Percentiles rank a stretch among this genome's conserved stretches.
phyloP scores from a whole-genome alignment of 2,113 vertebrate genomes.

The Arvicanthis niloticus region DNA sequence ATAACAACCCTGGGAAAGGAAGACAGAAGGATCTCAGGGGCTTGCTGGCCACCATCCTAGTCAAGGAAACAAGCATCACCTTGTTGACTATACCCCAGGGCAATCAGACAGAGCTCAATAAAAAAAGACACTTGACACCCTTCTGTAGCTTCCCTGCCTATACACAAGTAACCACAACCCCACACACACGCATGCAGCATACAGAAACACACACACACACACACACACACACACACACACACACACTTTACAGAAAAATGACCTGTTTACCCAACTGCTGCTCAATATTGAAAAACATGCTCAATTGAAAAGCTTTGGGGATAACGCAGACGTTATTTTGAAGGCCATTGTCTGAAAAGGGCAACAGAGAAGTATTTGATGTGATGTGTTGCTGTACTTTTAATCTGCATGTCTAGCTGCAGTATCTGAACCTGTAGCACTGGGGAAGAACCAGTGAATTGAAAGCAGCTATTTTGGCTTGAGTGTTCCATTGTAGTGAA shows the following conservation, averaged over 20 bases:
- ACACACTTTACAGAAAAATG: background rate
- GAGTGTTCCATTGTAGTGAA: background rate
- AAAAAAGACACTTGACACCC: background rate
- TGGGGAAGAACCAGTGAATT: background rate
- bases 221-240: background rate
- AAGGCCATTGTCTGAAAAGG: too few species aligned
- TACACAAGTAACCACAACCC: too few species aligned
- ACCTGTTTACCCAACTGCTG: background rate
- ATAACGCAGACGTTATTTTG: background rate
- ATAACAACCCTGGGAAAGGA: background rate
- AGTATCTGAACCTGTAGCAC: background rate
- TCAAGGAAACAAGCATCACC: background rate
- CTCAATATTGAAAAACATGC: background rate
- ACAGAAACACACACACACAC: background rate
- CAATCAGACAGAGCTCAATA: background rate
- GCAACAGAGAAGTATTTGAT: background rate
- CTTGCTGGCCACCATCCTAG: background rate
- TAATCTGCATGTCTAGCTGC: background rate
- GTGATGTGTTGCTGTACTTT: background rate
- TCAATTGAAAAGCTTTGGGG: background rate
- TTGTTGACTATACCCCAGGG: background rate
- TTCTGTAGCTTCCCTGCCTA: background rate
- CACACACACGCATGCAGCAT: background rate
- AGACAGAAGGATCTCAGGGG: background rate
- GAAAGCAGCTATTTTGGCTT: background rate